A percentile compares a stretch with the other conserved stretches of the same genome.
These are phyloP conservation scores for Meiosimyza decipiens DNA, from an alignment of 2,888 invertebrate genomes.

Conservation along the genomic window DNA sequence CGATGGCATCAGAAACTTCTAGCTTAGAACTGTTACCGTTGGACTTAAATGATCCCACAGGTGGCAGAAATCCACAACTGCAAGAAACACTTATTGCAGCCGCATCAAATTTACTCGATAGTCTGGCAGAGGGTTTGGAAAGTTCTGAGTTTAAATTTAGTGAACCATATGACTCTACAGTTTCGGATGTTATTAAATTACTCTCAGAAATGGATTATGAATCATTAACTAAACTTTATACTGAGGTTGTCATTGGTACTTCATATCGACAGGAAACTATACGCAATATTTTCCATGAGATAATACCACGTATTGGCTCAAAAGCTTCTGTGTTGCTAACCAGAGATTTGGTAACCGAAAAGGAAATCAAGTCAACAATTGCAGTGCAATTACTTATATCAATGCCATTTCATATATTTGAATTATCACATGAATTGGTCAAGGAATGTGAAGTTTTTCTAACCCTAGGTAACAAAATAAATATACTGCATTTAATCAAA, in stretches of 20 bases:
- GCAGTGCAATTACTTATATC: constrained; percentile 75
- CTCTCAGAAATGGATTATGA: constrained; percentile 64
- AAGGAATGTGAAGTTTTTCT: constrained; percentile 71
- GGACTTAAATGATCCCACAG: constrained; percentile 64
- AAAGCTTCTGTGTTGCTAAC: constrained; percentile 75
- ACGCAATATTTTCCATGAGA: constrained; percentile 78
- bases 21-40: constrained; percentile 58
- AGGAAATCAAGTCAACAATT: constrained; percentile 74
- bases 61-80: constrained; percentile 63
- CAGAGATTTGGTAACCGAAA: constrained; percentile 72
- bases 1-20: constrained; percentile 60
- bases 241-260: constrained; percentile 74
- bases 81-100: constrained; percentile 60
- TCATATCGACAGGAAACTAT: constrained; percentile 81
- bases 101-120: constrained; percentile 59
- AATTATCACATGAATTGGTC: constrained; percentile 69
- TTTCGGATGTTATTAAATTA: constrained; percentile 64
- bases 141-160: constrained; percentile 63
- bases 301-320: constrained; percentile 77
- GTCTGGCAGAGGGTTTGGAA: constrained; percentile 65
- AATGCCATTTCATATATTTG: constrained; percentile 77
- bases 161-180: constrained; percentile 65
- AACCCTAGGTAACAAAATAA: constrained; percentile 57
- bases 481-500: not conserved
- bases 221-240: constrained; percentile 68